Evolutionary conservation across 1,140 invertebrate genomes (phyloP).

Genomic region (Epicauta chinensis): DNA sequence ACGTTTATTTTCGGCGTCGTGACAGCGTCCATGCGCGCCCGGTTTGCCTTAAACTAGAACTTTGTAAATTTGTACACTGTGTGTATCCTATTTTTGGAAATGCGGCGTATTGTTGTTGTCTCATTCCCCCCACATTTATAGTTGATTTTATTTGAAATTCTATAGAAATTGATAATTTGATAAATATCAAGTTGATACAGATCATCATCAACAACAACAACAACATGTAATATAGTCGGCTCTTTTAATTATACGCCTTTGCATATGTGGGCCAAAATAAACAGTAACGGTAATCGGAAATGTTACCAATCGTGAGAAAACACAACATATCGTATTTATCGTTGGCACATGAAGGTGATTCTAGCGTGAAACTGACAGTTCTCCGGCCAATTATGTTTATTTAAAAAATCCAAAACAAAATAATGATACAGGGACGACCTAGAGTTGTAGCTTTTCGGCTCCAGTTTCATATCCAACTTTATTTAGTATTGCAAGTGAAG

Average conservation of each 20-base stretch:
- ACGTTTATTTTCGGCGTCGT: slow-evolving; percentile 7
- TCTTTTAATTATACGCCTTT: slow-evolving; percentile 6
- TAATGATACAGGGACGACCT: background rate
- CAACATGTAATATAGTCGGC: too few species aligned
- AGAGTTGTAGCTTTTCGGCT: too few species aligned
- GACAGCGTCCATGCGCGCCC: slow-evolving; percentile 9
- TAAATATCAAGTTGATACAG: too few species aligned
- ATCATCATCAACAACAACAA: too few species aligned
- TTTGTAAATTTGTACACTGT: background rate
- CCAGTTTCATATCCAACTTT: too few species aligned
- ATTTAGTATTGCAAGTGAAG: too few species aligned
- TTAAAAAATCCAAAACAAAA: background rate
- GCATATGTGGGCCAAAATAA: slow-evolving; percentile 5
- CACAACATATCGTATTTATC: background rate
- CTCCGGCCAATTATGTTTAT: too few species aligned
- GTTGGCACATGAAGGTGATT: background rate
- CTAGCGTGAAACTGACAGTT: background rate
- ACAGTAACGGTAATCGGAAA: slow-evolving; percentile 7
- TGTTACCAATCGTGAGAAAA: slow-evolving; percentile 14
- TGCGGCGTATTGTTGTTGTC: background rate
- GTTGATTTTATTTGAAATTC: too few species aligned
- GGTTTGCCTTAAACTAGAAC: too few species aligned
- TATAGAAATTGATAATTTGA: too few species aligned
- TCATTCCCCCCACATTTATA: background rate
- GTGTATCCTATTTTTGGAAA: slow-evolving; percentile 4